These are phyloP conservation scores for rat (Rattus norvegicus) DNA, from an alignment of 2,113 vertebrate species.

Conservation along the genomic window GRCr8 NC_086029.1:73753501-73754000, in stretches of 20 bases:
- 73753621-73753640: background rate
- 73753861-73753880: background rate
- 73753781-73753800: constrained; percentile 1
- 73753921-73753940: background rate
- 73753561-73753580: constrained; percentile 44
- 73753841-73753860: background rate
- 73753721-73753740: background rate
- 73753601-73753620: constrained; percentile 16
- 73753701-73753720: background rate
- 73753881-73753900: background rate
- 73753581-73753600: constrained; percentile 39
- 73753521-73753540: background rate
- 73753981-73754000: background rate
- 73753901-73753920: background rate
- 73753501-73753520: background rate
- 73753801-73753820: background rate
- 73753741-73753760: background rate
- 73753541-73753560: constrained; percentile 18
- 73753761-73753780: background rate
- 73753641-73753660: background rate
- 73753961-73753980: constrained; percentile 31
- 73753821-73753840: background rate
- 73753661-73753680: background rate
- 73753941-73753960: background rate
- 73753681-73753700: background rate